Conservation (phyloP, 1,140 invertebrate species). For the Leptopilina clavipes region DNA sequence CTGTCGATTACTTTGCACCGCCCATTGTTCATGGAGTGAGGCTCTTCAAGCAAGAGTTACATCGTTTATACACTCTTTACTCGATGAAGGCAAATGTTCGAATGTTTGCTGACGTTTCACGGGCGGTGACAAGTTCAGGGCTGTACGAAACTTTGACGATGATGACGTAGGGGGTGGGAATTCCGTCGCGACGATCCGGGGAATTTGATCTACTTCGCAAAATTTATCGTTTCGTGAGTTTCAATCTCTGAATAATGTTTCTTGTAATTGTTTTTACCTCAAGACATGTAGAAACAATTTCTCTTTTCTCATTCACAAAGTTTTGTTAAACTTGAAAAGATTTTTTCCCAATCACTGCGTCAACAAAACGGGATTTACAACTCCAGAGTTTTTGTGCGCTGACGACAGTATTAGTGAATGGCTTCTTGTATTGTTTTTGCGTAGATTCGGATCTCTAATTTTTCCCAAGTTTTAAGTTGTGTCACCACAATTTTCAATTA, state of each 20-base stretch:
- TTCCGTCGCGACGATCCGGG: slow-evolving; percentile 1
- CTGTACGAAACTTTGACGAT: slow-evolving; percentile 49
- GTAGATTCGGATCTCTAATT: not conserved
- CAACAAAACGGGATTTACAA: not conserved
- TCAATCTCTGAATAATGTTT: not conserved
- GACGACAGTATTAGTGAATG: slow-evolving; percentile 17
- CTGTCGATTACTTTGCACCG: slow-evolving; percentile 34
- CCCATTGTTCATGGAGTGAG: slow-evolving; percentile 35
- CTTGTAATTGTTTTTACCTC: not conserved
- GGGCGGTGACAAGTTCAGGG: slow-evolving; percentile 59
- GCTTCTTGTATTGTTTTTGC: slow-evolving; percentile 21
- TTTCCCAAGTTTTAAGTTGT: not conserved
- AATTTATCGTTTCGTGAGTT: not conserved
- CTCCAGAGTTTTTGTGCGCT: not conserved
- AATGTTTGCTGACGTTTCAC: slow-evolving; percentile 56
- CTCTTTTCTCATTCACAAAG: not conserved
- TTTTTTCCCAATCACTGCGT: not conserved
- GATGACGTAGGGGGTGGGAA: slow-evolving; percentile 34
- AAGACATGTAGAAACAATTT: not conserved
- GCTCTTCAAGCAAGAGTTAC: not conserved
- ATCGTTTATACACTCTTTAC: not conserved
- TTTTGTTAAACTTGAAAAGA: no score
- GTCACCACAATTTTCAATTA: not conserved
- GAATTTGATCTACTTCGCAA: not conserved
- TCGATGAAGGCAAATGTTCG: slow-evolving; percentile 1